A percentile compares a stretch with the other conserved stretches of the same genome.
Evolutionary conservation across 2,113 vertebrate genomes (phyloP).

Genomic region (Corythaeola cristata): DNA sequence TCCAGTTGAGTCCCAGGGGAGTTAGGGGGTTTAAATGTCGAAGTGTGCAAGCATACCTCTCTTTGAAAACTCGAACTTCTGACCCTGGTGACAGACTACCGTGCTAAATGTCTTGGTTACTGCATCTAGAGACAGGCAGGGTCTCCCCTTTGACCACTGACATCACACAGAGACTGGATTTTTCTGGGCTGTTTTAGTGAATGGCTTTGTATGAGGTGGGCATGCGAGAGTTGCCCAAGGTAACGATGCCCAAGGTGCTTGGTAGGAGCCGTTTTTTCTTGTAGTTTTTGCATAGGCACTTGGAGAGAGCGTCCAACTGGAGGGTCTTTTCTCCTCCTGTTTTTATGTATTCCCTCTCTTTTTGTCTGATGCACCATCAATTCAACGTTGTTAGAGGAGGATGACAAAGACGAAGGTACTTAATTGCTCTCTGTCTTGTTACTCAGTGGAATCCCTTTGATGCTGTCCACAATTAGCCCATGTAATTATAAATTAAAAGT

Average conservation of each 20-base stretch:
- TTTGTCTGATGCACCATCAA: not conserved
- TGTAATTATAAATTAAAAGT: slow-evolving; percentile 48
- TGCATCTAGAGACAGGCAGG: not conserved
- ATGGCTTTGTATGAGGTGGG: not conserved
- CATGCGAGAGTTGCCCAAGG: not conserved
- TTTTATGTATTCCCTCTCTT: not conserved
- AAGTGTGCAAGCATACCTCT: not conserved
- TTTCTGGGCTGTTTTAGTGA: not conserved
- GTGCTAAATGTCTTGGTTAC: not conserved
- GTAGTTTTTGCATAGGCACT: not conserved
- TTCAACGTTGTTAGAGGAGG: not conserved
- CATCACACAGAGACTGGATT: not conserved
- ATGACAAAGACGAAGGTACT: not conserved
- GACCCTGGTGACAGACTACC: not conserved
- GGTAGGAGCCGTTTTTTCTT: not conserved
- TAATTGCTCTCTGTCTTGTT: slow-evolving; percentile 42
- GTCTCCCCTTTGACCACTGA: not conserved
- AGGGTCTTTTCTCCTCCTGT: not conserved
- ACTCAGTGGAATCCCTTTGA: slow-evolving; percentile 33
- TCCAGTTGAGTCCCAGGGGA: not conserved
- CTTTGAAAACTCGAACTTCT: not conserved
- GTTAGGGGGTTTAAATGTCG: not conserved
- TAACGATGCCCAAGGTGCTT: not conserved
- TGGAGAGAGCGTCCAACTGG: not conserved
- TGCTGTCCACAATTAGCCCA: slow-evolving; percentile 30